Conservation (phyloP, 2,113 vertebrate genomes). For the Grallaria varia region DNA sequence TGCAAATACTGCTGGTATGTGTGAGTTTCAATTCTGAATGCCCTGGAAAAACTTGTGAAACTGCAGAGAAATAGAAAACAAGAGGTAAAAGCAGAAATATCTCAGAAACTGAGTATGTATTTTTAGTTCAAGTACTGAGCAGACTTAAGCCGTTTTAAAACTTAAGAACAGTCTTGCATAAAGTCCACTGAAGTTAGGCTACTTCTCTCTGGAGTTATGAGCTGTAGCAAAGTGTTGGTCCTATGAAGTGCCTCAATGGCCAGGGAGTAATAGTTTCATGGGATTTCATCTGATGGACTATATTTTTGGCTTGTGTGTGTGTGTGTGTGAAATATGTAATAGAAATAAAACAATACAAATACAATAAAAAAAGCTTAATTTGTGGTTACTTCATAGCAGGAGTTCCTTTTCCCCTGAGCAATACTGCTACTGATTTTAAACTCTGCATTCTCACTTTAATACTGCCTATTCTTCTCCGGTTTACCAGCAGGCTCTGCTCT, state of each 20-base stretch:
- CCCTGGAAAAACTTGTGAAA: not conserved
- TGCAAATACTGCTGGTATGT: not conserved
- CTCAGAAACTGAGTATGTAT: not conserved
- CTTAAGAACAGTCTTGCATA: not conserved
- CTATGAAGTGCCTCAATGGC: not conserved
- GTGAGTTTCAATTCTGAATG: not conserved
- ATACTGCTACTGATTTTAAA: not conserved
- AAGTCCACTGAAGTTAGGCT: not conserved
- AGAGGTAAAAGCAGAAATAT: not conserved
- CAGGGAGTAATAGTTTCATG: rapidly evolving
- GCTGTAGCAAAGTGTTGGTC: not conserved
- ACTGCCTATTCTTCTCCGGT: not conserved
- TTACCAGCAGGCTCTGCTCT: not conserved
- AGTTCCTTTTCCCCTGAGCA: not conserved
- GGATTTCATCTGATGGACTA: not conserved
- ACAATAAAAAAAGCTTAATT: not conserved
- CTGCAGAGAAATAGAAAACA: not conserved
- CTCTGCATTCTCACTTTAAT: not conserved
- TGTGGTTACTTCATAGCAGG: not conserved
- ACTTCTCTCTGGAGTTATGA: not conserved
- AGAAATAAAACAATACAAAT: not conserved
- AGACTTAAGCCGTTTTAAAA: not conserved
- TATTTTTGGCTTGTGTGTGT: not conserved
- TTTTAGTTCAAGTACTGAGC: not conserved
- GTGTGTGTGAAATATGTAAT: not conserved